Conservation (phyloP, 2,797 vertebrate species). For the Tamandua tetradactyla region DNA sequence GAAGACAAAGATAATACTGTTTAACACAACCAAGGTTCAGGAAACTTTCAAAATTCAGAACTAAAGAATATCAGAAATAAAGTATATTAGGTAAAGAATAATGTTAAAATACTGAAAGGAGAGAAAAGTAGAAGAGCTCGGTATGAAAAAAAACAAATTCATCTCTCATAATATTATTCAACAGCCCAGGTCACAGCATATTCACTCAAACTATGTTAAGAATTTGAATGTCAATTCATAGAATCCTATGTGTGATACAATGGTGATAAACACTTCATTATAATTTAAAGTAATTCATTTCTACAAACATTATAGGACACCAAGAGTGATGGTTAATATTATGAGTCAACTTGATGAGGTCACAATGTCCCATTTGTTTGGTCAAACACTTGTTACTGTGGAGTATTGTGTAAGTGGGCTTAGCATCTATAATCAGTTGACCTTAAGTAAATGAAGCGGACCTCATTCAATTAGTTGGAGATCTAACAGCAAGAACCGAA, state of each 20-base stretch:
- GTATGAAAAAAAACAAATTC: background rate
- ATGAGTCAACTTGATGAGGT: background rate
- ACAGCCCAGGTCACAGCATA: background rate
- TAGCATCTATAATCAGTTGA: no score
- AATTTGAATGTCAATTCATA: conserved; percentile 27
- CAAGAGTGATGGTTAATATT: background rate
- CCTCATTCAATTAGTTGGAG: no score
- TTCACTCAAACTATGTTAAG: background rate
- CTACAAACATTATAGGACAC: background rate
- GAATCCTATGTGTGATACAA: background rate
- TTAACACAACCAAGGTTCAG: background rate
- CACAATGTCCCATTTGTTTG: no score
- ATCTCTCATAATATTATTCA: background rate
- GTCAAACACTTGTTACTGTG: no score
- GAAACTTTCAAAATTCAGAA: conserved; percentile 44
- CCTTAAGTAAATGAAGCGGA: no score
- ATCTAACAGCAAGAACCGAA: no score
- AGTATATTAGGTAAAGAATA: conserved; percentile 15
- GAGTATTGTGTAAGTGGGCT: no score
- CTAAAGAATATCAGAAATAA: conserved; percentile 21
- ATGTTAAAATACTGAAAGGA: conserved; percentile 17
- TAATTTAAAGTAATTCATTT: background rate
- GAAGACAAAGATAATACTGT: background rate
- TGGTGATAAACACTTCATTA: background rate
- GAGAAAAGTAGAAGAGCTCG: background rate